phyloP scores from a whole-genome alignment of 2,113 vertebrate genomes.

The Phasianus colchicus region DNA sequence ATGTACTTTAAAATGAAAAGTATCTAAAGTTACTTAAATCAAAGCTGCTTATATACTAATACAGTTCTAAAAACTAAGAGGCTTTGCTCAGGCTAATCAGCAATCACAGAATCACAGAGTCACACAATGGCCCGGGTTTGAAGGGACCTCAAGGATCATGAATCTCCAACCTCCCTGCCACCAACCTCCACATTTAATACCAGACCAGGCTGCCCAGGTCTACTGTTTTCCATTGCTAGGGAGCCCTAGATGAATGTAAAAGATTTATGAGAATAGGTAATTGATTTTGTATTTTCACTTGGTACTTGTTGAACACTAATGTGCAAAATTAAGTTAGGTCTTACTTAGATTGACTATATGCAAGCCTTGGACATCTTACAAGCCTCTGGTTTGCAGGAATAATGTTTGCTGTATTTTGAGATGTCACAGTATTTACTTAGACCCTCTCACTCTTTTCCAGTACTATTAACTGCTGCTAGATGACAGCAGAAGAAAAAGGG shows the following conservation, averaged over 20 bases:
- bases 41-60: not conserved
- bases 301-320: not conserved
- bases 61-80: not conserved
- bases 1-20: not conserved
- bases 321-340: not conserved
- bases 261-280: not conserved
- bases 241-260: not conserved
- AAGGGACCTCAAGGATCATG: too few species aligned
- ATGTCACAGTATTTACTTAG: not conserved
- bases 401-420: not conserved
- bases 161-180: too few species aligned
- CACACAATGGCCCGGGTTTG: too few species aligned
- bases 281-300: not conserved
- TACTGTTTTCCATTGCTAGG: fast-evolving
- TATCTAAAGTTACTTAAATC: not conserved
- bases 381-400: not conserved
- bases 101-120: too few species aligned
- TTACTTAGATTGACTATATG: not conserved
- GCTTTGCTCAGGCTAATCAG: not conserved
- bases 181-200: too few species aligned
- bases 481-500: not conserved
- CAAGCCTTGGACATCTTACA: not conserved
- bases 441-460: constrained; percentile 5
- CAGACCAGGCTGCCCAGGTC: too few species aligned
- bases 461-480: not conserved